phyloP scores from a whole-genome alignment of 2,113 vertebrate species.

The Atractosteus spatula region DNA sequence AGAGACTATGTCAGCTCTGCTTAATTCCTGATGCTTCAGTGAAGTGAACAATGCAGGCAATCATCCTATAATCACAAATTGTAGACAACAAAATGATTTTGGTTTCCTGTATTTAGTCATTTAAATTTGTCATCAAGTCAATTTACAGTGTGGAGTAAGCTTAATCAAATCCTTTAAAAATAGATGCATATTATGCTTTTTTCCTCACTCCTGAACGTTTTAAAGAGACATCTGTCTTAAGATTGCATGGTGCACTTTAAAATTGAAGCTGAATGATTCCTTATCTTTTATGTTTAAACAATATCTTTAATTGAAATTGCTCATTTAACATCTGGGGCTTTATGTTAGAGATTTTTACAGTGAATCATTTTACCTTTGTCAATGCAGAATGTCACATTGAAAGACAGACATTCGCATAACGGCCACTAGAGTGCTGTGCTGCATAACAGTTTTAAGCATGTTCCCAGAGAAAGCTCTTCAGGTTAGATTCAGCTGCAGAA shows the following conservation, averaged over 20 bases:
- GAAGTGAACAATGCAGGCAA: slow-evolving; percentile 33
- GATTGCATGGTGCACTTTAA: slow-evolving; percentile 27
- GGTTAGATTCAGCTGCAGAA: too few relatives aligned
- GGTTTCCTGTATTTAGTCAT: slow-evolving; percentile 26
- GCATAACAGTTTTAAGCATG: slow-evolving; percentile 47
- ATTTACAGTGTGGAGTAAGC: slow-evolving; percentile 14
- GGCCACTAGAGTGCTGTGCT: slow-evolving; percentile 77
- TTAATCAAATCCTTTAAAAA: slow-evolving; percentile 38
- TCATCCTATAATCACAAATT: slow-evolving; percentile 40
- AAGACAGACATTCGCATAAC: slow-evolving; percentile 48
- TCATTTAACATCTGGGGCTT: slow-evolving; percentile 42
- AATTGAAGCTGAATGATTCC: slow-evolving; percentile 35
- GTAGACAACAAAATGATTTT: slow-evolving; percentile 17
- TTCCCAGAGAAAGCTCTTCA: too few relatives aligned
- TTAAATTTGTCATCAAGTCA: slow-evolving; percentile 38
- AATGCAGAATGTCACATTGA: not conserved
- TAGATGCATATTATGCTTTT: slow-evolving; percentile 21
- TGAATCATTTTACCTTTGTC: slow-evolving; percentile 22
- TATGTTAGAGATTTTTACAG: slow-evolving; percentile 33
- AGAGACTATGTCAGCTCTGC: not conserved
- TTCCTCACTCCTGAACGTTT: slow-evolving; percentile 25
- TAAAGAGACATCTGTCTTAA: slow-evolving; percentile 19
- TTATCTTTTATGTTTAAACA: slow-evolving; percentile 33
- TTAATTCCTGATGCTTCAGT: slow-evolving; percentile 4
- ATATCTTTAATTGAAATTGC: slow-evolving; percentile 47